phyloP scores from a whole-genome alignment of 2,888 invertebrate genomes.

The Andrena bucephala region DNA sequence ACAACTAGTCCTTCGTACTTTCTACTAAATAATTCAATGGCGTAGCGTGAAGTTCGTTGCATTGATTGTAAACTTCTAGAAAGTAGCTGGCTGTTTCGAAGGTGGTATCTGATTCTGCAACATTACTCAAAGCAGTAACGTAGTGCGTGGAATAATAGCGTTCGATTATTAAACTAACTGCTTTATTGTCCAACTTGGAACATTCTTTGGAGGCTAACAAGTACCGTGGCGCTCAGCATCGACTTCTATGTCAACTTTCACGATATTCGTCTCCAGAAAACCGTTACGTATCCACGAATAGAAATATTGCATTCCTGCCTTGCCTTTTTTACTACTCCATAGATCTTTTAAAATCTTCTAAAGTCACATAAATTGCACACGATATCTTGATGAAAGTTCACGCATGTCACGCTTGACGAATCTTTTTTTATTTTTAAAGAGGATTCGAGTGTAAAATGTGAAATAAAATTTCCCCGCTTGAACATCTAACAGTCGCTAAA shows the following conservation, averaged over 20 bases:
- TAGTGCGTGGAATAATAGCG: neutral
- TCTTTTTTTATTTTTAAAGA: neutral
- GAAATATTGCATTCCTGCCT: neutral
- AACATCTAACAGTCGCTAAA: no score
- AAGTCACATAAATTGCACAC: neutral
- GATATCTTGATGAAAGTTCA: neutral
- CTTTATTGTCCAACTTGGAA: neutral
- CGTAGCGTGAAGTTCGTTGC: neutral
- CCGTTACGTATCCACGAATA: neutral
- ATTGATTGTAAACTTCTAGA: neutral
- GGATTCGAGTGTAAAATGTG: neutral
- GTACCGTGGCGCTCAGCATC: neutral
- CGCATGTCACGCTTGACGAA: neutral
- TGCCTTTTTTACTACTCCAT: neutral
- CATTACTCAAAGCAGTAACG: neutral
- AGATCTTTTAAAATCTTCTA: neutral
- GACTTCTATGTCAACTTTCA: neutral
- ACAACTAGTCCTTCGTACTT: conserved; percentile 7
- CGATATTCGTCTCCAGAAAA: neutral
- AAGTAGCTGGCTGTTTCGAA: neutral
- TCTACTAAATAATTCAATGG: conserved; percentile 37
- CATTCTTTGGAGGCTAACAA: neutral
- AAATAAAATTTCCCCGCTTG: neutral
- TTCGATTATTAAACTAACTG: neutral
- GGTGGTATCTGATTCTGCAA: neutral